phyloP scores from a whole-genome alignment of 2,113 vertebrate genomes.

The Microtus montanus region DNA sequence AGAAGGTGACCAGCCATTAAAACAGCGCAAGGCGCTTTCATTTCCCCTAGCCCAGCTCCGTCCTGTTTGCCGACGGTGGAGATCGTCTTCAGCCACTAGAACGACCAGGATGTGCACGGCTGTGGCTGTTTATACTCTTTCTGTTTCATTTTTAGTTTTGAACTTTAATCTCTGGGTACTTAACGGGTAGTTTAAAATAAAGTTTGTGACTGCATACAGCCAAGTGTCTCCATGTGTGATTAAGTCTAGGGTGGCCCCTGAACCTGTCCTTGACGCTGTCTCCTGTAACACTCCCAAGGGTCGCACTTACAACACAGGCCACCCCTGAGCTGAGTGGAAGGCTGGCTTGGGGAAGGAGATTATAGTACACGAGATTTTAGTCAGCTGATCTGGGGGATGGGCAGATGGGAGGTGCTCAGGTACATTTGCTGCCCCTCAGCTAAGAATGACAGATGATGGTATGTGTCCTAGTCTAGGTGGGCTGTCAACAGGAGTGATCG shows the following conservation, averaged over 20 bases:
- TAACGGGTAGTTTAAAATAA: conserved; percentile 68
- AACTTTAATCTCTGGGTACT: conserved; percentile 44
- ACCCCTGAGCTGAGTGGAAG: background rate
- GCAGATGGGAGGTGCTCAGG: background rate
- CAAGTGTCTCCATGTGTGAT: conserved; percentile 18
- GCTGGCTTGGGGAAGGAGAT: background rate
- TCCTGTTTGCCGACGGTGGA: background rate
- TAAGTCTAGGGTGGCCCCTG: background rate
- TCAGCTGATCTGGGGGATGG: background rate
- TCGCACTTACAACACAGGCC: background rate
- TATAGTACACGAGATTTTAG: background rate
- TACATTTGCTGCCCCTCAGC: background rate
- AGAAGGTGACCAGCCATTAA: background rate
- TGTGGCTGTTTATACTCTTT: background rate
- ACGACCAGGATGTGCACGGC: conserved; percentile 15
- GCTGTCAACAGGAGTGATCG: background rate
- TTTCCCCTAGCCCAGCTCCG: background rate
- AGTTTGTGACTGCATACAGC: conserved; percentile 49
- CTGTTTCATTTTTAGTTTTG: conserved; percentile 20
- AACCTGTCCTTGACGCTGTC: background rate
- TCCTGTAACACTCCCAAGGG: background rate
- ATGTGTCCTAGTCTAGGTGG: background rate
- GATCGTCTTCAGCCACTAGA: background rate
- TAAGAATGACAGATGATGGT: background rate
- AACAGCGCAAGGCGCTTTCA: background rate